Percentiles rank a stretch among this genome's conserved stretches.
Evolutionary conservation across 2,113 vertebrate genomes (phyloP).

Genomic region (Epinephelus cyanopodus): DNA sequence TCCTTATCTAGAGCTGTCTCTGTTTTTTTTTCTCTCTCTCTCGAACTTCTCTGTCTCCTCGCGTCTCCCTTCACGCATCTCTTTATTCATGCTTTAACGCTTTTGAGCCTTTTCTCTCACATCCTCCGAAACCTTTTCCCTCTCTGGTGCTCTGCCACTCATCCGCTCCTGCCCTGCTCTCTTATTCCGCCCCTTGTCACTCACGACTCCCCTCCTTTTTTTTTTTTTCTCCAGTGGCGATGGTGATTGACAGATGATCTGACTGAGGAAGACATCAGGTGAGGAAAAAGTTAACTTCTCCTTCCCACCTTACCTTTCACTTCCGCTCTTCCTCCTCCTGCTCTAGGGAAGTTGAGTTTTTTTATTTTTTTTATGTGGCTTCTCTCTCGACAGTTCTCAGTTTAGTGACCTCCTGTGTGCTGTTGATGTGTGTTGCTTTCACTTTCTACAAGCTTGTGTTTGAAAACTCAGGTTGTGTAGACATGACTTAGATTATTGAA

Average conservation of each 20-base stretch:
- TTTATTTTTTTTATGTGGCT: constrained; percentile 48
- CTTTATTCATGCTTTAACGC: constrained; percentile 63
- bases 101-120: constrained; percentile 40
- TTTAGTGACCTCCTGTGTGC: background rate
- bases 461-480: too few relatives aligned
- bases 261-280: constrained; percentile 83
- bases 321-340: background rate
- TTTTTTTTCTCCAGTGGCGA: constrained; percentile 67
- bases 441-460: constrained; percentile 17
- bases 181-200: constrained; percentile 51
- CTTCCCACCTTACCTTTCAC: constrained; percentile 9
- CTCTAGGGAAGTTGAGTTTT: constrained; percentile 51
- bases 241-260: constrained; percentile 87
- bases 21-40: constrained; percentile 23
- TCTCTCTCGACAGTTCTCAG: constrained; percentile 52
- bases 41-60: constrained; percentile 47
- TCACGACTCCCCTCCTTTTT: constrained; percentile 57
- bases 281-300: constrained; percentile 74
- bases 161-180: constrained; percentile 35
- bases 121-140: constrained; percentile 38
- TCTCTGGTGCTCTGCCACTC: constrained; percentile 53
- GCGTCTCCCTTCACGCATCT: constrained; percentile 41
- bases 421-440: constrained; percentile 42
- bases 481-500: too few relatives aligned
- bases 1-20: constrained; percentile 45